Evolutionary conservation across 2,888 invertebrate species (phyloP).

Genomic region (Pocota personata): DNA sequence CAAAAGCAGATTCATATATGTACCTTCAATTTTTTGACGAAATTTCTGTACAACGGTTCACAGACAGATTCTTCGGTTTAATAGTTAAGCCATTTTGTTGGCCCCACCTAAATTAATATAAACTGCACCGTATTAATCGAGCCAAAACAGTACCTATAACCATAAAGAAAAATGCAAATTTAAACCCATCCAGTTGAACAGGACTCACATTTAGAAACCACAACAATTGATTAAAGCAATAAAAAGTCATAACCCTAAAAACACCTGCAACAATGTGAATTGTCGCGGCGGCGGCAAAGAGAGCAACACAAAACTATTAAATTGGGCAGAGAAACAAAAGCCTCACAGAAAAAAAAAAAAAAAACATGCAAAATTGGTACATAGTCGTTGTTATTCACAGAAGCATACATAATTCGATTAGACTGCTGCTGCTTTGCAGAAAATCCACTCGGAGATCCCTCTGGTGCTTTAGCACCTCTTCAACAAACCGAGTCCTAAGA

Average conservation of each 20-base stretch:
- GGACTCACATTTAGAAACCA: slow-evolving; percentile 13
- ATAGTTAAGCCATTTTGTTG: too few species aligned
- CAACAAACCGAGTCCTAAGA: slow-evolving; percentile 30
- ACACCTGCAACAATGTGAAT: slow-evolving; percentile 50
- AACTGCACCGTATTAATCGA: too few species aligned
- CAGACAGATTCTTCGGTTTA: too few species aligned
- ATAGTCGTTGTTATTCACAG: slow-evolving; percentile 4
- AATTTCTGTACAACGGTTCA: too few species aligned
- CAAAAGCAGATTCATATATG: too few species aligned
- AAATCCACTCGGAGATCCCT: slow-evolving; percentile 45
- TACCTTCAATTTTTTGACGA: too few species aligned
- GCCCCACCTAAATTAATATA: too few species aligned
- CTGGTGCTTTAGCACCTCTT: slow-evolving; percentile 63
- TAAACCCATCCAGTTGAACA: neutral
- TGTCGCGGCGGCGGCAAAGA: slow-evolving; percentile 1
- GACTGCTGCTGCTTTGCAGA: slow-evolving; percentile 26
- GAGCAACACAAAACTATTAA: slow-evolving; percentile 6
- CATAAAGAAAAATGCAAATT: neutral
- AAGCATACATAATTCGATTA: slow-evolving; percentile 58
- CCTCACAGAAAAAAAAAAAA: slow-evolving; percentile 34
- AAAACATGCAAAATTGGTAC: slow-evolving; percentile 44
- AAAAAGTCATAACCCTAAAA: slow-evolving; percentile 48
- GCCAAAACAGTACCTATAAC: neutral
- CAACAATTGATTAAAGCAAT: slow-evolving; percentile 48
- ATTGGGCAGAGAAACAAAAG: slow-evolving; percentile 13